These are phyloP conservation scores for Alcedo quadribrachys DNA, from an alignment of 2,797 vertebrate genomes.

Conservation along the genomic window DNA sequence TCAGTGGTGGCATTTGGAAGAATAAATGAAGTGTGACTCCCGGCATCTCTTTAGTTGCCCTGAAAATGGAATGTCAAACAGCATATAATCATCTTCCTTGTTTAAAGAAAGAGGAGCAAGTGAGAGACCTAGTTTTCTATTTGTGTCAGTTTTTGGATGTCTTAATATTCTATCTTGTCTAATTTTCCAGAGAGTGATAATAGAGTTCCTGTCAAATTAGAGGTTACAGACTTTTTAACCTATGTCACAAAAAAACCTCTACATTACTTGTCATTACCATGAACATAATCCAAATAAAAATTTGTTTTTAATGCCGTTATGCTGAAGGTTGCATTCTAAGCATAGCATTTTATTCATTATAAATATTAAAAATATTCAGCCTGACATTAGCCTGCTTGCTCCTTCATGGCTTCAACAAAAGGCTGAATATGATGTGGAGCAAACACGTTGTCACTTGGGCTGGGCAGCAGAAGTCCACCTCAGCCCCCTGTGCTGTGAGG, in stretches of 20 bases:
- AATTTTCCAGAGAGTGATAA: constrained; percentile 77
- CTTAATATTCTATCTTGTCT: constrained; percentile 79
- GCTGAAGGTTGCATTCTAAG: constrained; percentile 66
- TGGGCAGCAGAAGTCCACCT: background rate
- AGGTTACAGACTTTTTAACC: constrained; percentile 77
- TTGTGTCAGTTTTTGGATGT: constrained; percentile 79
- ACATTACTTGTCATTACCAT: constrained; percentile 70
- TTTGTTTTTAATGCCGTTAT: constrained; percentile 68
- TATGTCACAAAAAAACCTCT: constrained; percentile 35
- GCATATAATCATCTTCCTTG: constrained; percentile 75
- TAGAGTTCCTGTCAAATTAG: constrained; percentile 79
- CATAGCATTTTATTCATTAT: constrained; percentile 77
- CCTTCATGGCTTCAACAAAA: background rate
- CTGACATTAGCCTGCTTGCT: constrained; percentile 46
- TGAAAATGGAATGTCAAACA: constrained; percentile 76
- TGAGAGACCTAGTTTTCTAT: constrained; percentile 73
- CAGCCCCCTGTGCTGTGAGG: background rate
- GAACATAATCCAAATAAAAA: constrained; percentile 74
- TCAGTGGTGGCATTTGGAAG: constrained; percentile 59
- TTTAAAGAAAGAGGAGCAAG: constrained; percentile 64
- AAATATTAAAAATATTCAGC: constrained; percentile 67
- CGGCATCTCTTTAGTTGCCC: constrained; percentile 65
- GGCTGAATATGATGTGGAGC: background rate
- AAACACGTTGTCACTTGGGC: background rate
- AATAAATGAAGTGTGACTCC: constrained; percentile 74